Base-by-base conservation (phyloP, 2,113 vertebrate species). In the Caloenas nicobarica region DNA sequence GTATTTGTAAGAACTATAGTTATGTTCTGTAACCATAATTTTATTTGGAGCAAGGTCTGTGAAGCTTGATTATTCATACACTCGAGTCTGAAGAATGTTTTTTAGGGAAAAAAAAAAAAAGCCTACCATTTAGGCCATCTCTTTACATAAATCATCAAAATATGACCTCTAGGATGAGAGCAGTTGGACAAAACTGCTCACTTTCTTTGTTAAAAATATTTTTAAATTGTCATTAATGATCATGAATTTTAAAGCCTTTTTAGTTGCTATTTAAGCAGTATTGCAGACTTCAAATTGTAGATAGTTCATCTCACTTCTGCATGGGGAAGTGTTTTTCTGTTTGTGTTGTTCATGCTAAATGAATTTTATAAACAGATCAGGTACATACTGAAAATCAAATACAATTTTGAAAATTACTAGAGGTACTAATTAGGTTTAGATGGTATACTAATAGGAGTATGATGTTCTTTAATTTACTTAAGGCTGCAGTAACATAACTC, bases 91-190 rank as follows among this genome's bases (percentile, higher is more conserved):
- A 66, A 92, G 24, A 2, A 0, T 57, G 18, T 34, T 29, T 34
- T 74, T 42, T 17, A 15, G 11, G 24, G 5, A 2, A 4, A 9
- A 8, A 6, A 2, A 4, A 7, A 7, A 33, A 23, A 12, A 10
- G 12, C 14, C 4, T 50, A 50, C 26, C 48, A 13, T 79, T 82
- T 21, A 62, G 25, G 26, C 33, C 29, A 17, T 44, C 28, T n/a
- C 50, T 31, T 81, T 92, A 60, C 4, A 25, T 81, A 81, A 74
- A 18, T 79, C 16, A 19, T 42, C 66, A 71, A 74, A 82, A 50
- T 62, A 44, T 14, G 21, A 10, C 31, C 7, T 65, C 11, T 44
- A 40, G 26, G 40, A 73, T 56, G 25, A 74, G 23, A 85, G 33
- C 12, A 81, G 31, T 50, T 1, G 7, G 10, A 24, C 9, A 79